These are phyloP conservation scores for Hymenopus coronatus DNA, from an alignment of 2,888 invertebrate genomes.

Conservation along the genomic window DNA sequence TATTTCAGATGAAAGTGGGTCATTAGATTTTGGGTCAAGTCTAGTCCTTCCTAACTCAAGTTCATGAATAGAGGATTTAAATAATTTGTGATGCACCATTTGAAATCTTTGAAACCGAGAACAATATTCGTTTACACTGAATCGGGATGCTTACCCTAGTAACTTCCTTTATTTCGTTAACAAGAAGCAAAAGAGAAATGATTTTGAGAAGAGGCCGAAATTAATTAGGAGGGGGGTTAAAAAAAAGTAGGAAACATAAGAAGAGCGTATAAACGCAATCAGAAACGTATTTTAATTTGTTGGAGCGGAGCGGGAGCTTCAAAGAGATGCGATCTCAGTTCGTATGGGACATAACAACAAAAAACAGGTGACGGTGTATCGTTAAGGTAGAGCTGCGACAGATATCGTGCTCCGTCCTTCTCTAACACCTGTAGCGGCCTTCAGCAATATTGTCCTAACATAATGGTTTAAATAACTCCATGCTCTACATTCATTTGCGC, in stretches of 20 bases:
- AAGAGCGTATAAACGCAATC: not conserved
- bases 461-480: too few species aligned
- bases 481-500: too few species aligned
- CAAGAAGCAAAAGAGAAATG: not conserved
- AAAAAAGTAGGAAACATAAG: not conserved
- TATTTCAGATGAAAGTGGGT: too few species aligned
- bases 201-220: not conserved
- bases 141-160: not conserved
- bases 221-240: not conserved
- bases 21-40: too few species aligned
- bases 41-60: too few species aligned
- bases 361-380: not conserved
- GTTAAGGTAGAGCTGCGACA: not conserved
- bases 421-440: not conserved
- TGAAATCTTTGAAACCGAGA: too few species aligned
- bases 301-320: not conserved
- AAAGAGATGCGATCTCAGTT: not conserved
- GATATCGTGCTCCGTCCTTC: not conserved
- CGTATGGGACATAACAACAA: not conserved
- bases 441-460: not conserved
- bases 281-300: not conserved
- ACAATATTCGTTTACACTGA: not conserved
- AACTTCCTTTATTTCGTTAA: not conserved
- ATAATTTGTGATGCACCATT: too few species aligned
- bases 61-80: too few species aligned